Conservation (phyloP, 2,113 vertebrate genomes). For the Anthoscopus minutus region DNA sequence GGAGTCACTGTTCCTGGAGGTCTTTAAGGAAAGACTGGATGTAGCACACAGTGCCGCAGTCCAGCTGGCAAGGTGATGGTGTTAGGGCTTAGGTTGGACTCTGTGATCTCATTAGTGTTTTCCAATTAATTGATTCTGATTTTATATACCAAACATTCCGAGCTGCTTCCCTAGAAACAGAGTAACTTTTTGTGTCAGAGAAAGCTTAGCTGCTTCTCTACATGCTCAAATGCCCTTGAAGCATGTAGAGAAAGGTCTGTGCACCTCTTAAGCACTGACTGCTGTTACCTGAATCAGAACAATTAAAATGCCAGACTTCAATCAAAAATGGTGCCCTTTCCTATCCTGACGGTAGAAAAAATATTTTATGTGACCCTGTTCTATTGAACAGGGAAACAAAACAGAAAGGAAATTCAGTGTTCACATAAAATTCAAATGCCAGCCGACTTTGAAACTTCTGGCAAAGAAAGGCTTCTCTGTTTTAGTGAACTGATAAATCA, state of each 20-base stretch:
- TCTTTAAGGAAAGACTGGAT: not conserved
- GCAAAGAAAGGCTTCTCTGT: not conserved
- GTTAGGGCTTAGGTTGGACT: not conserved
- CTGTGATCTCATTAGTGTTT: not conserved
- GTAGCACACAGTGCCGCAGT: rapidly evolving
- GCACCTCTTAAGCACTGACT: rapidly evolving
- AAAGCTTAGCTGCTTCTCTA: rapidly evolving
- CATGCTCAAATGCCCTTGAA: not conserved
- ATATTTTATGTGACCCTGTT: not conserved
- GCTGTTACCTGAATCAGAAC: not conserved
- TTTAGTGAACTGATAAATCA: not conserved
- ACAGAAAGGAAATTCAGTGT: not conserved
- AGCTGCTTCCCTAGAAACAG: not conserved
- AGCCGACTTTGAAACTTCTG: not conserved
- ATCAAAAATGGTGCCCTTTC: not conserved
- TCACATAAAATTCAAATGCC: not conserved
- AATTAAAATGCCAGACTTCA: not conserved
- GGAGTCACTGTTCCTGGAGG: not conserved
- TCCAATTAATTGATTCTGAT: not conserved
- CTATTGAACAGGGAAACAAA: not conserved
- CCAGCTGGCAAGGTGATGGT: no score
- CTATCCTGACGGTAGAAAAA: not conserved
- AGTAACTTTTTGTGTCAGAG: not conserved
- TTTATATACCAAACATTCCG: not conserved
- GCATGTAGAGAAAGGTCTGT: rapidly evolving